Conservation (phyloP, 2,113 vertebrate genomes). For the Cardinalis cardinalis region DNA sequence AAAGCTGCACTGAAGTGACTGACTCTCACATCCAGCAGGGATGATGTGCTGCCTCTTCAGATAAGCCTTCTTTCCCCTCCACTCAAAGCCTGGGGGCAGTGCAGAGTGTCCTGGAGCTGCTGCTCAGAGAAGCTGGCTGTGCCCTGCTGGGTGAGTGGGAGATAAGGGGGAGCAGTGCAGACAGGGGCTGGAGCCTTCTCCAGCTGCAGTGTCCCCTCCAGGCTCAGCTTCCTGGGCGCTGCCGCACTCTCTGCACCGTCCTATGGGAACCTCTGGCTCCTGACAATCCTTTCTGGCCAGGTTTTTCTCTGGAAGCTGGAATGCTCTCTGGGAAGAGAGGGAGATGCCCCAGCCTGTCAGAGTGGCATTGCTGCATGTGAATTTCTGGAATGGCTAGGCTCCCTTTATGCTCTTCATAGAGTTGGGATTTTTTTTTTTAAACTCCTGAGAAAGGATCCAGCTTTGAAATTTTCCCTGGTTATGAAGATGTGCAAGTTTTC, state of each 20-base stretch:
- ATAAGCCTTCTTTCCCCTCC: background rate
- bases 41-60: background rate
- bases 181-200: background rate
- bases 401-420: background rate
- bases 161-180: background rate
- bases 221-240: background rate
- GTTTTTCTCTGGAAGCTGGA: background rate
- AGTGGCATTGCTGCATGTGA: background rate
- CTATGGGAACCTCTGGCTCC: background rate
- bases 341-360: background rate
- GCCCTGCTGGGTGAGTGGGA: background rate
- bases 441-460: background rate
- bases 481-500: background rate
- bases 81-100: background rate
- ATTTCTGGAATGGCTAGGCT: background rate
- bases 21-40: background rate
- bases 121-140: background rate
- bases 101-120: background rate
- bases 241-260: background rate
- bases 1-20: background rate
- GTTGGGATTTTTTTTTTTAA: background rate
- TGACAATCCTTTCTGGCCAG: background rate
- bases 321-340: background rate
- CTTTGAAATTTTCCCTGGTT: background rate
- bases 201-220: rapidly evolving